These are phyloP conservation scores for Gopherus flavomarginatus DNA, from an alignment of 2,113 vertebrate species.

Conservation along the genomic window DNA sequence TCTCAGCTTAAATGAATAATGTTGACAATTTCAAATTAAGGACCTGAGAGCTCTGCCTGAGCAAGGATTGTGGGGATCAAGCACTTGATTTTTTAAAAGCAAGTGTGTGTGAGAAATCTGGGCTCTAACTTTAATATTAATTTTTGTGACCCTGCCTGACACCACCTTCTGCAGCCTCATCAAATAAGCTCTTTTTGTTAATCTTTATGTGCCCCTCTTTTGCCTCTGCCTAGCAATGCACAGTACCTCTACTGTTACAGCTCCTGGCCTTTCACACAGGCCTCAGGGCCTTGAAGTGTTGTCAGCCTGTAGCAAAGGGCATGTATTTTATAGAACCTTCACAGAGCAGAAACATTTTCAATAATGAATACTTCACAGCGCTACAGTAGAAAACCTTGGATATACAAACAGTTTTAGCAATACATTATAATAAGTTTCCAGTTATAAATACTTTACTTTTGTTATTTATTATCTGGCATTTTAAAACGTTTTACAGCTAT, in stretches of 20 bases:
- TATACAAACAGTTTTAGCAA: not conserved
- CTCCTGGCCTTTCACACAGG: not conserved
- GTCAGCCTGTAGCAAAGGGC: not conserved
- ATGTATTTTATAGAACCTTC: not conserved
- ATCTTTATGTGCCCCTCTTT: not conserved
- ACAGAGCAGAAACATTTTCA: rapidly evolving
- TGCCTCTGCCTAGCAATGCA: not conserved
- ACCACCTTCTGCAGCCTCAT: not conserved
- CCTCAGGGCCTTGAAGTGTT: not conserved
- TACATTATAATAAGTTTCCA: not conserved
- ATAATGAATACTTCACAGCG: not conserved
- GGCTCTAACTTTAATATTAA: not conserved
- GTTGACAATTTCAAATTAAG: not conserved
- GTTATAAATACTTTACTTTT: not conserved
- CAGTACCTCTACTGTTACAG: not conserved
- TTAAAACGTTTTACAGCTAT: not conserved
- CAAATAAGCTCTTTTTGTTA: not conserved
- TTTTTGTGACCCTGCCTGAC: not conserved
- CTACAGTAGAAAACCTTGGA: not conserved
- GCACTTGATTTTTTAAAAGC: not conserved
- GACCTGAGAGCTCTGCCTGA: not conserved
- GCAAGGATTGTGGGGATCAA: rapidly evolving
- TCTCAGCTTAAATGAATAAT: not conserved
- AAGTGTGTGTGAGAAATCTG: not conserved
- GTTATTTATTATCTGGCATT: not conserved